phyloP scores from a whole-genome alignment of 2,888 invertebrate genomes.

The Coremacera marginata region DNA sequence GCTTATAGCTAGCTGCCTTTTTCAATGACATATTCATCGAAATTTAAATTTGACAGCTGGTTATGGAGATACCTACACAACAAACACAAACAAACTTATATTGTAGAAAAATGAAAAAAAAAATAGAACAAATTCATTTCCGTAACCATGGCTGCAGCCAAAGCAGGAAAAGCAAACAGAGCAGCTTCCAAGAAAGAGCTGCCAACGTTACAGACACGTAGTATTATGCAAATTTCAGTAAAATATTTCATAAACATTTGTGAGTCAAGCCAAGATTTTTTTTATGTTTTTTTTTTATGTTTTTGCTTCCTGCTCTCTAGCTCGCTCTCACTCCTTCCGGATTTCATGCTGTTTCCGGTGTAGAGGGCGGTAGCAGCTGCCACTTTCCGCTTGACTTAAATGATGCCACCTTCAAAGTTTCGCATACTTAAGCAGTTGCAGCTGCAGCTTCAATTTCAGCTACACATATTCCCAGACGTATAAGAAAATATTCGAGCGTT shows the following conservation, averaged over 20 bases:
- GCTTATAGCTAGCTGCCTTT: no score
- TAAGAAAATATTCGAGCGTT: no score
- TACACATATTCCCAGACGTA: no score
- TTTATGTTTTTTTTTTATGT: neutral
- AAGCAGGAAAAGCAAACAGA: neutral
- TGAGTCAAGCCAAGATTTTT: neutral
- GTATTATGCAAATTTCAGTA: slow-evolving; percentile 26
- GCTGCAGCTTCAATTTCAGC: no score
- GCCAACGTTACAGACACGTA: neutral
- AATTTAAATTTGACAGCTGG: no score
- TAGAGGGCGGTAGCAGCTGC: slow-evolving; percentile 4
- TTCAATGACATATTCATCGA: no score
- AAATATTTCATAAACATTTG: slow-evolving; percentile 26
- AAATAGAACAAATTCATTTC: neutral
- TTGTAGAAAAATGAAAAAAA: neutral
- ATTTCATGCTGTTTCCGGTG: neutral
- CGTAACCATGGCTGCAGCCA: neutral
- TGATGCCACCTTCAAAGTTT: neutral
- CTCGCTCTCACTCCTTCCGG: slow-evolving; percentile 1
- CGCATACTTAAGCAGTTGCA: no score
- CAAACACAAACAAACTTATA: no score
- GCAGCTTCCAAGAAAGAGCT: neutral
- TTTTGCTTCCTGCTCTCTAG: neutral
- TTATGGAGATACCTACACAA: no score
- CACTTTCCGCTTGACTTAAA: slow-evolving; percentile 19